phyloP scores from a whole-genome alignment of 1,140 invertebrate genomes.

The Drosophila sproati region DNA sequence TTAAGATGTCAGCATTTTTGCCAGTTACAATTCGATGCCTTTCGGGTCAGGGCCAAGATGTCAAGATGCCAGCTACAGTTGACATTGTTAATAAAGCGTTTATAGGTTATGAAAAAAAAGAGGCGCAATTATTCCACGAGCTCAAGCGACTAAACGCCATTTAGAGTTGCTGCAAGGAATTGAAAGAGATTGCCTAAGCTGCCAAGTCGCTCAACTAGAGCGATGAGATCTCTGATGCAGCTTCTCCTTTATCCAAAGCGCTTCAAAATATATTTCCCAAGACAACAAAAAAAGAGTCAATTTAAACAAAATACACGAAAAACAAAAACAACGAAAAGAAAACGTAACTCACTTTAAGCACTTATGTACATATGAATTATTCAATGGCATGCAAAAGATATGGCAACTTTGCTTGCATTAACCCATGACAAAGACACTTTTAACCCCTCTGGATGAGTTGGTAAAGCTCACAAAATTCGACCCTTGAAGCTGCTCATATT shows the following conservation, averaged over 20 bases:
- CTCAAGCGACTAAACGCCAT: not conserved
- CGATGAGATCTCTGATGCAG: no score
- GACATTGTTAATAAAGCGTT: not conserved
- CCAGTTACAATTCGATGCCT: conserved; percentile 17
- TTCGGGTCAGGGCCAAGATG: conserved; percentile 33
- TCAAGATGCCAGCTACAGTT: not conserved
- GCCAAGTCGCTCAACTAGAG: no score
- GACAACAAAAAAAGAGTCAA: no score
- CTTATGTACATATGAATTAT: no score
- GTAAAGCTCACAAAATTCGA: not conserved
- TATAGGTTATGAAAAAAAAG: not conserved
- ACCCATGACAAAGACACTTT: not conserved
- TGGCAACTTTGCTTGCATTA: not conserved
- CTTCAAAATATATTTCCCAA: no score
- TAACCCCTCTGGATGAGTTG: conserved; percentile 14
- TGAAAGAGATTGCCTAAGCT: no score
- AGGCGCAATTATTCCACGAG: conserved; percentile 7
- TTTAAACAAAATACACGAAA: no score
- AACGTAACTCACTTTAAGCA: no score
- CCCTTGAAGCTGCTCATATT: conserved; percentile 21
- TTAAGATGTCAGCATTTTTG: conserved; percentile 23
- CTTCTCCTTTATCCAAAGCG: no score
- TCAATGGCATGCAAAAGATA: not conserved
- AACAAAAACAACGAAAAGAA: no score
- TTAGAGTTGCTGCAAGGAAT: no score